phyloP scores from a whole-genome alignment of 1,140 invertebrate species.

The Myzus persicae region DNA sequence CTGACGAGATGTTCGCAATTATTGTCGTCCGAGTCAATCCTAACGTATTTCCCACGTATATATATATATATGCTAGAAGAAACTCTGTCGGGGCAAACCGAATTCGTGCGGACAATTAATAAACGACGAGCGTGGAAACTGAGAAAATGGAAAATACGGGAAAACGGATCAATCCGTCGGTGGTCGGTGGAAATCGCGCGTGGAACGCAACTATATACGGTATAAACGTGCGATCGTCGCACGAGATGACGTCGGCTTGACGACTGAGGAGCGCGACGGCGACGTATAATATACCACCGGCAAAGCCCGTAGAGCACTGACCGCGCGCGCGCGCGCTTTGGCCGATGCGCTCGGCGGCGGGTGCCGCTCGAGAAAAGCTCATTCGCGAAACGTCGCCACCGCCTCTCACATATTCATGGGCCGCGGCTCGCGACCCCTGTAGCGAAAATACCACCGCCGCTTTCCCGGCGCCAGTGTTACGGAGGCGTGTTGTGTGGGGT shows the following conservation, averaged over 20 bases:
- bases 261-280: neutral
- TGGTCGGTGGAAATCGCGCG: too few species aligned
- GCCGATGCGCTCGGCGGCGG: neutral
- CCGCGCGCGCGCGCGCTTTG: neutral
- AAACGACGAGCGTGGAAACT: too few species aligned
- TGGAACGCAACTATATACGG: too few species aligned
- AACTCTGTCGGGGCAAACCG: too few species aligned
- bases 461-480: neutral
- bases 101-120: too few species aligned
- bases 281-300: neutral
- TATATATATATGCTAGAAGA: too few species aligned
- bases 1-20: neutral
- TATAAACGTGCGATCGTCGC: neutral
- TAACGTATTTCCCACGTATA: too few species aligned
- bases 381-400: conserved; percentile 30
- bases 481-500: too few species aligned
- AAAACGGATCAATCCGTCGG: too few species aligned
- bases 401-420: neutral
- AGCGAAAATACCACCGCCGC: neutral
- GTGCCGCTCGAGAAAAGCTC: conserved; percentile 29
- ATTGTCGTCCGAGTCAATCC: neutral
- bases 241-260: neutral
- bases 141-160: too few species aligned
- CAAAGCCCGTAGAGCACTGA: conserved; percentile 33
- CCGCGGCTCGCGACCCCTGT: conserved; percentile 15